Evolutionary conservation across 2,113 vertebrate genomes (phyloP).

Genomic region (Archocentrus centrarchus): DNA sequence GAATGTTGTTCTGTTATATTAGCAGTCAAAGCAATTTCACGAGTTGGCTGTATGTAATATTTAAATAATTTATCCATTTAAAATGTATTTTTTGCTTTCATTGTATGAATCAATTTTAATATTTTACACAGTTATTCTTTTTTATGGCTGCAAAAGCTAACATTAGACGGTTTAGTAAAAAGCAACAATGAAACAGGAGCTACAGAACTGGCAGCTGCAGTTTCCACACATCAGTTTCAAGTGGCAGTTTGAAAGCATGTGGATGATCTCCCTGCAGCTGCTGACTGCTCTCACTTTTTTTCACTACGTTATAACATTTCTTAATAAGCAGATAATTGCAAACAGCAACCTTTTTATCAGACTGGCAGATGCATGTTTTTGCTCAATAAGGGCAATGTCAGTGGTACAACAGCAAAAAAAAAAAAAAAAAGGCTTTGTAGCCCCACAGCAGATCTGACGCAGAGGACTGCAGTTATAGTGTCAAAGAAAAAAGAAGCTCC

Average conservation of each 20-base stretch:
- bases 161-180: background rate
- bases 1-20: accelerated
- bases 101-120: too few relatives aligned
- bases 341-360: background rate
- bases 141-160: background rate
- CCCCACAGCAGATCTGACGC: background rate
- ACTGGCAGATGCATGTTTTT: background rate
- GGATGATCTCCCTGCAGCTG: background rate
- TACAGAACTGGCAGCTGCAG: too few relatives aligned
- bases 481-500: background rate
- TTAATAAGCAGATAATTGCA: background rate
- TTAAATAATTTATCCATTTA: background rate
- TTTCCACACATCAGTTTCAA: too few relatives aligned
- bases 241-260: background rate
- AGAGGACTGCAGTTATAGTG: background rate
- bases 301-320: background rate
- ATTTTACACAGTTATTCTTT: too few relatives aligned
- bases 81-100: background rate
- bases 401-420: background rate
- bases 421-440: background rate
- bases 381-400: too few relatives aligned
- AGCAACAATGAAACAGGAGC: too few relatives aligned
- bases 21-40: background rate
- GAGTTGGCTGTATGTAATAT: background rate
- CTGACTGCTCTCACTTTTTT: background rate